A percentile compares a stretch with the other conserved stretches of the same genome.
These are phyloP conservation scores for Adineta ricciae DNA, from an alignment of 2,888 invertebrate species.

Conservation along the genomic window DNA sequence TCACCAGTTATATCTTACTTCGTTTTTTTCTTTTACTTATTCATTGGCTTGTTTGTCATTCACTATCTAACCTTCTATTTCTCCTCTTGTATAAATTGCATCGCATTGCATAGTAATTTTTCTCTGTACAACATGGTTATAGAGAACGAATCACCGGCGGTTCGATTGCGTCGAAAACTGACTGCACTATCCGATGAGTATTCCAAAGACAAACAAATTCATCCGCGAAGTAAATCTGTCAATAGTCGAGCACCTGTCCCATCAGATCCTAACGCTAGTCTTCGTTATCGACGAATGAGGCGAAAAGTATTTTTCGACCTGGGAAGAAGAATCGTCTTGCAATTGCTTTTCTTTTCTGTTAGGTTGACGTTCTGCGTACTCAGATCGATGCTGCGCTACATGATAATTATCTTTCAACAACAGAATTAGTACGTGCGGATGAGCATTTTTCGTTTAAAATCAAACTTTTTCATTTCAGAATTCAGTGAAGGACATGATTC, in stretches of 20 bases:
- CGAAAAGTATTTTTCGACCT: background rate
- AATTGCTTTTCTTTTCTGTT: background rate
- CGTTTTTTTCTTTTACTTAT: background rate
- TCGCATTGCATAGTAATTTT: no score
- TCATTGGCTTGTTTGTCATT: background rate
- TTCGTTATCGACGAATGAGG: conserved; percentile 6
- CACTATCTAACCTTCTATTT: background rate
- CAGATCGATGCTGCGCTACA: background rate
- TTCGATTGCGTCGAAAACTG: background rate
- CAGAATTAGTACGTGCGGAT: background rate
- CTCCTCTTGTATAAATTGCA: background rate
- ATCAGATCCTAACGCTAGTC: conserved; percentile 1
- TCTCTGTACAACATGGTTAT: background rate
- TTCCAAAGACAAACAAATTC: background rate
- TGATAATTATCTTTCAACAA: background rate
- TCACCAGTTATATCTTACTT: background rate
- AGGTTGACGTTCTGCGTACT: background rate
- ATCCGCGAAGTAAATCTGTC: background rate
- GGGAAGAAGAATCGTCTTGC: background rate
- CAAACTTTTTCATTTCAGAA: background rate
- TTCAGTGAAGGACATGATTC: background rate
- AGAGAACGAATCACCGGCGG: background rate
- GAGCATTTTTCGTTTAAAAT: no score
- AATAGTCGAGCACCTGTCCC: background rate
- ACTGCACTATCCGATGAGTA: background rate